Percentiles rank a stretch among this genome's conserved stretches.
Evolutionary conservation across 2,888 invertebrate genomes (phyloP).

Genomic region (Scaptomyza flava): DNA sequence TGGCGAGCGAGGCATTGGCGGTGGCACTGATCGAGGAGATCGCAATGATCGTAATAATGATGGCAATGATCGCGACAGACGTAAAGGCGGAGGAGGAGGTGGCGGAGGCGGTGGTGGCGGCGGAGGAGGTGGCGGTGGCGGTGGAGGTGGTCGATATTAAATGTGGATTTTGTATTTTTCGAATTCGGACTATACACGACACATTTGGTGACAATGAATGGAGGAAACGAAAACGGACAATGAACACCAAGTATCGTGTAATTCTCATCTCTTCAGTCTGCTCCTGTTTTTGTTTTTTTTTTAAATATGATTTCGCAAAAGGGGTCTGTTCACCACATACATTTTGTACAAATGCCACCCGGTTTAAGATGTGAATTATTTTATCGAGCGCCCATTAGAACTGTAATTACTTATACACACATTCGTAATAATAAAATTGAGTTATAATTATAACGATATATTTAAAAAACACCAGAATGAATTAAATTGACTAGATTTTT

Average conservation of each 20-base stretch:
- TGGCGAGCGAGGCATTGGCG: constrained; percentile 62
- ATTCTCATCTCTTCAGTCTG: constrained; percentile 48
- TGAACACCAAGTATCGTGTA: constrained; percentile 49
- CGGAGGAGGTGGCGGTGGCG: constrained; percentile 35
- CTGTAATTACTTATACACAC: constrained; percentile 76
- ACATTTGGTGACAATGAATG: constrained; percentile 34
- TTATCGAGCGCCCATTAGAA: constrained; percentile 74
- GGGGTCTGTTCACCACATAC: constrained; percentile 55
- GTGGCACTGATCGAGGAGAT: constrained; percentile 53
- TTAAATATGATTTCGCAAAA: constrained; percentile 36
- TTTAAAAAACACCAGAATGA: constrained; percentile 4
- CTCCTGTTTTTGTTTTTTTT: constrained; percentile 37
- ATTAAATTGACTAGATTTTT: constrained; percentile 1
- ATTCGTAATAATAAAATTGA: constrained; percentile 76
- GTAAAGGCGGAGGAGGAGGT: constrained; percentile 64
- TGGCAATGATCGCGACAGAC: constrained; percentile 63
- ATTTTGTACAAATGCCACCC: constrained; percentile 70
- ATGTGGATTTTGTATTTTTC: constrained; percentile 21
- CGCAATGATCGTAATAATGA: constrained; percentile 48
- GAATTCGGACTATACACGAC: constrained; percentile 26
- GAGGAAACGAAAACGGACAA: constrained; percentile 38
- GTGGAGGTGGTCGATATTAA: constrained; percentile 59
- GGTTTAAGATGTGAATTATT: constrained; percentile 62
- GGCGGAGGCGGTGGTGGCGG: constrained; percentile 47
- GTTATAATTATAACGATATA: constrained; percentile 63